Evolutionary conservation across 2,888 invertebrate species (phyloP).

Genomic region (Lapara coniferarum): DNA sequence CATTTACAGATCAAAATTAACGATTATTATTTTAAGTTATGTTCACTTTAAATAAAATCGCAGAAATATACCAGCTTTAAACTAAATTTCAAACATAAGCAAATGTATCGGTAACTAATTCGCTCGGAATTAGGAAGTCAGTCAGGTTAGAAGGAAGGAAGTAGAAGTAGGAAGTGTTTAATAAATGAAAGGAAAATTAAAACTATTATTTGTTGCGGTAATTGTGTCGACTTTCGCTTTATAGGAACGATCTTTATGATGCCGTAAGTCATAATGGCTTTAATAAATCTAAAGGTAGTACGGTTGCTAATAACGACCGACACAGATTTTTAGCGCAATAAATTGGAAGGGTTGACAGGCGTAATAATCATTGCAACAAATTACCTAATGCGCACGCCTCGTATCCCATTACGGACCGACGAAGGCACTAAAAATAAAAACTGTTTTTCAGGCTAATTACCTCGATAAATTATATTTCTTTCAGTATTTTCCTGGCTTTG

Average conservation of each 20-base stretch:
- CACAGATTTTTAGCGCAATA: constrained; percentile 38
- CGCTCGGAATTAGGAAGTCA: too few relatives aligned
- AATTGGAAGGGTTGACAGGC: constrained; percentile 42
- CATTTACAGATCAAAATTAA: too few relatives aligned
- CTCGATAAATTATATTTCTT: constrained; percentile 39
- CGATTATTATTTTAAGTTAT: too few relatives aligned
- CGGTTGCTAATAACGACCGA: constrained; percentile 36
- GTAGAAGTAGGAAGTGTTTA: too few relatives aligned
- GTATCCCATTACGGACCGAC: constrained; percentile 44
- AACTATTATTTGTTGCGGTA: constrained; percentile 8
- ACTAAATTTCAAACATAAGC: too few relatives aligned
- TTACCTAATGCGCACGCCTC: constrained; percentile 41
- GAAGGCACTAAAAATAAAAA: constrained; percentile 42
- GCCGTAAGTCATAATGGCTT: constrained; percentile 47
- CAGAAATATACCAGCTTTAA: too few relatives aligned
- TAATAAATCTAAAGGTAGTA: constrained; percentile 44
- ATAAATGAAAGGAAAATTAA: neutral
- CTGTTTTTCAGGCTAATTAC: constrained; percentile 53
- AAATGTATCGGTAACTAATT: too few relatives aligned
- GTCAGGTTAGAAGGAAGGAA: too few relatives aligned
- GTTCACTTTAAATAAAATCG: too few relatives aligned
- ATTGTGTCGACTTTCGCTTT: constrained; percentile 20
- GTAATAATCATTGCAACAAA: constrained; percentile 41
- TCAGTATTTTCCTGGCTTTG: neutral
- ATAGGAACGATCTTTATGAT: constrained; percentile 39